phyloP scores from a whole-genome alignment of 2,113 vertebrate genomes.

The Numida meleagris region DNA sequence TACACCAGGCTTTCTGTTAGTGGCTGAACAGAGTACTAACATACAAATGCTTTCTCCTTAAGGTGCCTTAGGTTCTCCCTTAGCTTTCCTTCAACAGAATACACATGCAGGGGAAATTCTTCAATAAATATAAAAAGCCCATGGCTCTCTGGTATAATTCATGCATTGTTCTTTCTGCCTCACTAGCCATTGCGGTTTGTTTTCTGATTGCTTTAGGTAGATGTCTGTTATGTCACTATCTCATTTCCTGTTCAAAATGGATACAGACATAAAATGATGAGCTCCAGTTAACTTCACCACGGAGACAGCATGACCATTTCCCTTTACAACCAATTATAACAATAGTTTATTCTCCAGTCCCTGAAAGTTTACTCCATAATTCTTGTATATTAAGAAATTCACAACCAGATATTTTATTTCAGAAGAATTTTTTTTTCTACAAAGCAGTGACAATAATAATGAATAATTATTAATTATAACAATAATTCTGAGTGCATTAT shows the following conservation, averaged over 20 bases:
- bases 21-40: not conserved
- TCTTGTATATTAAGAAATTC: not conserved
- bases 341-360: not conserved
- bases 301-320: not conserved
- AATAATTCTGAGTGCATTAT: not conserved
- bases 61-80: not conserved
- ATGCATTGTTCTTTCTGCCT: not conserved
- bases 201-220: not conserved
- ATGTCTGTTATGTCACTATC: not conserved
- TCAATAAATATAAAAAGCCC: not conserved
- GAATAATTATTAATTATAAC: not conserved
- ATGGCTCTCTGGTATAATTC: not conserved
- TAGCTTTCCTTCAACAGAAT: conserved; percentile 20
- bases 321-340: not conserved
- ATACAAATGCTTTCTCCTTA: conserved; percentile 14
- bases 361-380: not conserved
- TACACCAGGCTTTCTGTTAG: not conserved
- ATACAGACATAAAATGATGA: not conserved
- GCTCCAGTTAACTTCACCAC: not conserved
- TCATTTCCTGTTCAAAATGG: not conserved
- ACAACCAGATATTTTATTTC: not conserved
- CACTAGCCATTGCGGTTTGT: not conserved
- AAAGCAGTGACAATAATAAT: not conserved
- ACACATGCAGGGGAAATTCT: not conserved
- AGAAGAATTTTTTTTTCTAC: not conserved